Evolutionary conservation across 2,797 vertebrate genomes (phyloP).

Genomic region (Nasua narica): DNA sequence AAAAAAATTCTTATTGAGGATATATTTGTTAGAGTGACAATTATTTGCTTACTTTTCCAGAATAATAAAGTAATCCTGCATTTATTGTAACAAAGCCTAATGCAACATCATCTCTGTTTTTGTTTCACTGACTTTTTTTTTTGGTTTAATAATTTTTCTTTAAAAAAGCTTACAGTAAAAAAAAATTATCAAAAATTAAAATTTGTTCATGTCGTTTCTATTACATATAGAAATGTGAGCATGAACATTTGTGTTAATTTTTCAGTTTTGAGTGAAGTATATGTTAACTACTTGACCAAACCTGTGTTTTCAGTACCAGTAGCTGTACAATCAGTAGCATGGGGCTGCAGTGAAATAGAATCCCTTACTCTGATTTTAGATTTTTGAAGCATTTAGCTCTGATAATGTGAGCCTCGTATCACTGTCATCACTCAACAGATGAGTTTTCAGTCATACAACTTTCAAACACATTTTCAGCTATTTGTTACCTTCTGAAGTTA

Average conservation of each 20-base stretch:
- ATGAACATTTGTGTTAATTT: neutral
- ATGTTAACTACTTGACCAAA: neutral
- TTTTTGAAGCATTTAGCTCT: slow-evolving; percentile 21
- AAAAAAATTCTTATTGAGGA: neutral
- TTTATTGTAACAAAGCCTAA: neutral
- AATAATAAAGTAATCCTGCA: neutral
- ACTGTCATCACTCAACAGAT: neutral
- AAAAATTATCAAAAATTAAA: neutral
- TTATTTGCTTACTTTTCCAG: slow-evolving; percentile 37
- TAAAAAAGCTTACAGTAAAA: neutral
- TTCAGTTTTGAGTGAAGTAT: neutral
- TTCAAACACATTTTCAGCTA: neutral
- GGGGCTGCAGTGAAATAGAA: neutral
- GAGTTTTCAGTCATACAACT: neutral
- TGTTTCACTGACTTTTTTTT: neutral
- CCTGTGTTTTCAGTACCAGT: neutral
- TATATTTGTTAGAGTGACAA: neutral
- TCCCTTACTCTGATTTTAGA: neutral
- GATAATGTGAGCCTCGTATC: neutral
- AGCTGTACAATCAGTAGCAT: neutral
- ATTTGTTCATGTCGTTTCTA: neutral
- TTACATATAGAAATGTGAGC: slow-evolving; percentile 13
- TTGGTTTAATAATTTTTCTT: neutral
- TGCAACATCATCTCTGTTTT: neutral
- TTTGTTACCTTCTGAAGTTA: neutral